Conservation (phyloP, 2,113 vertebrate genomes). For the Mungos mungo region DNA sequence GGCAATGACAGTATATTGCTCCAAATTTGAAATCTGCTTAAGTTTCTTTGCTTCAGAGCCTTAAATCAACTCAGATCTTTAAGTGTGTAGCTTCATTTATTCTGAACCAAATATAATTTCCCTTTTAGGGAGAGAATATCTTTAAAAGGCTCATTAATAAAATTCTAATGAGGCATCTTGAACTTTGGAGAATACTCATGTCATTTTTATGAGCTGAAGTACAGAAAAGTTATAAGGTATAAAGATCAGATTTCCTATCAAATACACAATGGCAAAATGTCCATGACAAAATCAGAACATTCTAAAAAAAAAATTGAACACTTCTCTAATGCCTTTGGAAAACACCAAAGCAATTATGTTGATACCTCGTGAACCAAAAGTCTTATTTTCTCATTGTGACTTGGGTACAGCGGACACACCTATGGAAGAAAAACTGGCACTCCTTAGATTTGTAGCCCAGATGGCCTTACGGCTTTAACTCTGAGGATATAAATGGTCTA, state of each 20-base stretch:
- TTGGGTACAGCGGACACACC: not conserved
- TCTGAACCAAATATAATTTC: constrained; percentile 58
- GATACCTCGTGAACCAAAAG: not conserved
- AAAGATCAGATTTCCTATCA: constrained; percentile 51
- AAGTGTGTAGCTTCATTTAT: constrained; percentile 23
- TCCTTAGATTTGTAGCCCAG: not conserved
- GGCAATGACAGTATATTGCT: not conserved
- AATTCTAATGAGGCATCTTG: constrained; percentile 9
- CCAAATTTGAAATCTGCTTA: constrained; percentile 36
- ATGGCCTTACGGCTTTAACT: not conserved
- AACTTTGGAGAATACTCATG: not conserved
- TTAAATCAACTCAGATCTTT: constrained; percentile 34
- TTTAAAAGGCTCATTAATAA: constrained; percentile 64
- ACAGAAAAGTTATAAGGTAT: constrained; percentile 35
- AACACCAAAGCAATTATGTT: not conserved
- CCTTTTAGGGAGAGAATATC: not conserved
- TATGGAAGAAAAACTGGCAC: not conserved
- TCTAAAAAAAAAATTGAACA: constrained; percentile 54
- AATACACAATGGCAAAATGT: constrained; percentile 33
- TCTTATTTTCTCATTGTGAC: not conserved
- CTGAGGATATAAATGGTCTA: not conserved
- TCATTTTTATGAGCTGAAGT: constrained; percentile 51
- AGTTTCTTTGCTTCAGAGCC: not conserved
- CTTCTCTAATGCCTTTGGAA: constrained; percentile 16
- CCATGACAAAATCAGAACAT: constrained; percentile 51